Conservation (phyloP, 2,888 invertebrate species). For the Notodonta dromedarius region DNA sequence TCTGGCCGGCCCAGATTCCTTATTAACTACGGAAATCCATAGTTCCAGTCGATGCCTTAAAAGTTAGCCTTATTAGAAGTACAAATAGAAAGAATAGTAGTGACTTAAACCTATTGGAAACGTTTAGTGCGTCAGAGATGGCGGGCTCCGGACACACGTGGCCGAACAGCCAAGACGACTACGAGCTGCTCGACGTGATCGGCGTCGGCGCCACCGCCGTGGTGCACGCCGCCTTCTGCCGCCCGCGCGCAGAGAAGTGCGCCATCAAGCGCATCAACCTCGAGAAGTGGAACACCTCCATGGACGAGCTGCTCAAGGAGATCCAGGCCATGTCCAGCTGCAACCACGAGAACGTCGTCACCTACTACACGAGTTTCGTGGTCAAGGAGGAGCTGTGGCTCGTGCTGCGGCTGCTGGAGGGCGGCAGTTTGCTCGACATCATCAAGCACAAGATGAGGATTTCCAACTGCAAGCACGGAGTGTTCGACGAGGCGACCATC, state of each 20-base stretch:
- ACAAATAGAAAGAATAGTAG: slow-evolving; percentile 56
- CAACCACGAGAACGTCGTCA: slow-evolving; percentile 99
- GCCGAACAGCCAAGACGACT: slow-evolving; percentile 97
- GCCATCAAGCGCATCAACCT: slow-evolving; percentile 99
- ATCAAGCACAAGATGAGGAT: slow-evolving; percentile 98
- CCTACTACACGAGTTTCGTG: slow-evolving; percentile 99
- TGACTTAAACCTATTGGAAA: slow-evolving; percentile 57
- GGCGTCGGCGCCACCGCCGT: slow-evolving; percentile 99
- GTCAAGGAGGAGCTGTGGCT: slow-evolving; percentile 99
- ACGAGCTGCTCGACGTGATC: slow-evolving; percentile 97
- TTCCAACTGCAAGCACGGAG: slow-evolving; percentile 96
- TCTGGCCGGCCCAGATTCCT: slow-evolving; percentile 43
- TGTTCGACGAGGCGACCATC: slow-evolving; percentile 99
- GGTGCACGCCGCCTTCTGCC: slow-evolving; percentile 98
- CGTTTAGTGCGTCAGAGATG: slow-evolving; percentile 45
- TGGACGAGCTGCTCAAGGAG: slow-evolving; percentile 97
- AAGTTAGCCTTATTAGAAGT: slow-evolving; percentile 65
- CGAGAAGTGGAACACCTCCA: slow-evolving; percentile 99
- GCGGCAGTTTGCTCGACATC: slow-evolving; percentile 94
- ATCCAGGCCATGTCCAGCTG: slow-evolving; percentile 99
- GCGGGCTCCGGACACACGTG: slow-evolving; percentile 84
- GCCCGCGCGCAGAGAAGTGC: slow-evolving; percentile 97
- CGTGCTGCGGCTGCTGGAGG: slow-evolving; percentile 97
- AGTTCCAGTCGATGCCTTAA: slow-evolving; percentile 57
- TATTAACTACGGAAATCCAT: slow-evolving; percentile 35